These are phyloP conservation scores for Coenonympha glycerion DNA, from an alignment of 2,888 invertebrate species.

Conservation along the genomic window DNA sequence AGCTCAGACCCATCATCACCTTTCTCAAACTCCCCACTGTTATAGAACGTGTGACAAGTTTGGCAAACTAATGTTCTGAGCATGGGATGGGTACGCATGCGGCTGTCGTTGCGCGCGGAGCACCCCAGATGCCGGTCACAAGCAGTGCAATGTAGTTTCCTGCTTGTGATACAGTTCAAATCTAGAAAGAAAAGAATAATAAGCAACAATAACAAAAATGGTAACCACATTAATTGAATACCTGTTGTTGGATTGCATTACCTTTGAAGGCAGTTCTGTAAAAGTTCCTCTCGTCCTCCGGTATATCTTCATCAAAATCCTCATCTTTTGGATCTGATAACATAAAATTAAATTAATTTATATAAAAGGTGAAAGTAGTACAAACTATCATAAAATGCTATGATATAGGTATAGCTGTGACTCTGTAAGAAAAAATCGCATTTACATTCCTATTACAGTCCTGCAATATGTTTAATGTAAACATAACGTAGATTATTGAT, in stretches of 20 bases:
- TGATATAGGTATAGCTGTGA: background rate
- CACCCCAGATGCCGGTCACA: slow-evolving; percentile 86
- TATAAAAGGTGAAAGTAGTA: background rate
- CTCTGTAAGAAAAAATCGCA: background rate
- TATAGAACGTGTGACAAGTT: slow-evolving; percentile 84
- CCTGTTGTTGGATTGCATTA: slow-evolving; percentile 24
- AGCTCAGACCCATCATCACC: slow-evolving; percentile 89
- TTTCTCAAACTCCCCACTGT: slow-evolving; percentile 87
- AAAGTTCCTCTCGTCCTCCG: slow-evolving; percentile 70
- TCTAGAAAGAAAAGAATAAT: slow-evolving; percentile 57
- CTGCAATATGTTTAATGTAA: background rate
- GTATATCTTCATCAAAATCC: slow-evolving; percentile 73
- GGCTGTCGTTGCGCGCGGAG: slow-evolving; percentile 77
- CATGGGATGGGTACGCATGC: slow-evolving; percentile 83
- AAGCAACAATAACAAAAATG: background rate
- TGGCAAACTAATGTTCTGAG: slow-evolving; percentile 83
- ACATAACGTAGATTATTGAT: background rate
- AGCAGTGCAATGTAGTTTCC: slow-evolving; percentile 82
- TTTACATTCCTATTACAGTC: background rate
- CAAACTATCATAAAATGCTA: background rate
- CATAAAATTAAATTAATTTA: background rate
- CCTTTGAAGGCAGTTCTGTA: slow-evolving; percentile 71
- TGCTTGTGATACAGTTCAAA: slow-evolving; percentile 75
- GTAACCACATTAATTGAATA: background rate
- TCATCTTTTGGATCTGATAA: slow-evolving; percentile 58